These are phyloP conservation scores for Hylia prasina DNA, from an alignment of 2,113 vertebrate species.

Conservation along the genomic window DNA sequence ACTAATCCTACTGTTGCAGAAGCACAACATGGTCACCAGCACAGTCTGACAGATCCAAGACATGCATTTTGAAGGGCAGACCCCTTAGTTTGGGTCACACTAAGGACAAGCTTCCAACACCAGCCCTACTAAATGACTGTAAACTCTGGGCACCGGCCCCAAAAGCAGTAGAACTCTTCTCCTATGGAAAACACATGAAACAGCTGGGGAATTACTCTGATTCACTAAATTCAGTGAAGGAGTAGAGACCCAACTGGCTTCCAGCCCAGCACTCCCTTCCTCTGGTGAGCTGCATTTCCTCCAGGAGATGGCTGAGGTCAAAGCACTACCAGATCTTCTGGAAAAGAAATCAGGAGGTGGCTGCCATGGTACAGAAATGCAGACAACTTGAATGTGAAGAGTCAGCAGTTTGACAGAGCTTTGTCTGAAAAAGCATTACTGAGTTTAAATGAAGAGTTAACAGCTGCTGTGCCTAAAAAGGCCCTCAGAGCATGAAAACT, in stretches of 20 bases:
- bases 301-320: neutral
- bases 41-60: neutral
- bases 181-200: neutral
- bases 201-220: neutral
- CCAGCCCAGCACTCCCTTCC: neutral
- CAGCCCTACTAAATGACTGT: neutral
- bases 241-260: neutral
- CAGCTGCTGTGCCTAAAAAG: neutral
- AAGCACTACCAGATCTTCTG: neutral
- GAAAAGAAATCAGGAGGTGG: neutral
- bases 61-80: neutral
- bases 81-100: neutral
- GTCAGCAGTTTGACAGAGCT: neutral
- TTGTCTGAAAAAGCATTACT: neutral
- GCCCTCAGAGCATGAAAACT: neutral
- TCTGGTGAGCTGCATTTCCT: constrained; percentile 1
- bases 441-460: neutral
- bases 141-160: neutral
- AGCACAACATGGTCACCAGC: neutral
- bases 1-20: neutral
- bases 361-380: neutral
- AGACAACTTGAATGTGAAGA: neutral
- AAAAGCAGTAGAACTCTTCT: neutral
- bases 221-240: neutral
- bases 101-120: neutral